Base-by-base conservation (phyloP, 37 sponge, comb jelly and placozoan genomes). In the Beroe ovata region DNA sequence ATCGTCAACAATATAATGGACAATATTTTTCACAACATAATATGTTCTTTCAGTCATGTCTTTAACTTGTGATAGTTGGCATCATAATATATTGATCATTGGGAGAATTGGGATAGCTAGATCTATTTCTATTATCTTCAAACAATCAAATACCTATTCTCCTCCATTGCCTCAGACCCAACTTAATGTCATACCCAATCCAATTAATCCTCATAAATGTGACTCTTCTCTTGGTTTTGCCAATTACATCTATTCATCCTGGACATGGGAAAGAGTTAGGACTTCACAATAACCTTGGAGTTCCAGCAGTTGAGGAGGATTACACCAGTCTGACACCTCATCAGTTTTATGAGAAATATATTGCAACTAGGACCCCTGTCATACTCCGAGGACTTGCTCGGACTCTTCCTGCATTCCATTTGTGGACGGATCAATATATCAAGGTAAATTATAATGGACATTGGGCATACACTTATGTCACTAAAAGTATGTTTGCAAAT, bases 301-400 rank as follows among this genome's bases (percentile, higher is more conserved):
- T 35, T 2, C 84, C 84, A 6, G 84, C 84, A 1, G 54, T 41
- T 6, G 84, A 77, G 38, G 84, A 39, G 42, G 84, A 77, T 54
- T 77, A 42, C 54, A 40, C 54, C 25, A 8, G 41, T 22, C 3
- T 77, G 47, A 77, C 54, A n/a, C 38, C 84, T 2, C 54, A n/a
- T 8, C n/a, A 77, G 35, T 77, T 77, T 20, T n/a, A 77, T 38
- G 47, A 77, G 54, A 66, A 33, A 30, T 77, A 77, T 19, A 25
- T 77, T 18, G 38, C 38, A 1, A 77, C 54, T 54, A 77, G 84
- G 84, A 77, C 84, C 1, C 84, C 84, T 2, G 84, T 77, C 41
- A 77, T 77, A 21, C 54, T 77, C 54, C 38, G 84, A 26, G 84
- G 84, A 23, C 84, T 77, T 1, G 84, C 84, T 77, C 38, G 41